Evolutionary conservation across 2,888 invertebrate genomes (phyloP).

Genomic region (Tinea pellionella): DNA sequence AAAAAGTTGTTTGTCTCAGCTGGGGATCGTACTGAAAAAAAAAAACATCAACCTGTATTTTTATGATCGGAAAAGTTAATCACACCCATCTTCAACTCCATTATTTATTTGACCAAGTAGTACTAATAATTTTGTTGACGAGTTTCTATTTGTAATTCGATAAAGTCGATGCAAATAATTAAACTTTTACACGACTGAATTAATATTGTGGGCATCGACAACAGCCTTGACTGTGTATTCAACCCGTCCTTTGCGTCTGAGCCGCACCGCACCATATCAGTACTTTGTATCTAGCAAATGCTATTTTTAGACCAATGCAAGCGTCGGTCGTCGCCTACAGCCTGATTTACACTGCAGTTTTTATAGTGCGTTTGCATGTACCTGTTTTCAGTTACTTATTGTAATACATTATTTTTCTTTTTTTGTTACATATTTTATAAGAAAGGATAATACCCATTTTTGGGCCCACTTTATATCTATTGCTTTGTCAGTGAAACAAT

Average conservation of each 20-base stretch:
- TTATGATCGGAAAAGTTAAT: too few relatives aligned
- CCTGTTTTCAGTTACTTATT: neutral
- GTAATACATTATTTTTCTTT: too few relatives aligned
- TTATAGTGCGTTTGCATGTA: neutral
- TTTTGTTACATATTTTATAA: too few relatives aligned
- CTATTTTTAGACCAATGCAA: neutral
- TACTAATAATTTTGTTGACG: neutral
- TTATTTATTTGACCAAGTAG: too few relatives aligned
- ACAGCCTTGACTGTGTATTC: slow-evolving; percentile 3
- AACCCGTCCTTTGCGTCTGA: slow-evolving; percentile 3
- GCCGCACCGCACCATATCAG: neutral
- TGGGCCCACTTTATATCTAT: too few relatives aligned
- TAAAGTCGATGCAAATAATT: neutral
- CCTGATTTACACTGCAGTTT: neutral
- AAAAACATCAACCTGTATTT: too few relatives aligned
- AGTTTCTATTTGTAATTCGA: neutral
- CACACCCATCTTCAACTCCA: too few relatives aligned
- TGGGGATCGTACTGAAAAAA: too few relatives aligned
- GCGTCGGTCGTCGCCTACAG: neutral
- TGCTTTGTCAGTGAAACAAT: too few relatives aligned
- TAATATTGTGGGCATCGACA: neutral
- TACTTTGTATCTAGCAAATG: neutral
- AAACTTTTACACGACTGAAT: neutral
- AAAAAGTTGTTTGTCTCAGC: too few relatives aligned
- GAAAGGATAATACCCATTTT: too few relatives aligned